Evolutionary conservation across 2,797 vertebrate genomes (phyloP), one percentile per base, ranked within the genome.

Genomic region (Phyllotis vaccarum): DNA sequence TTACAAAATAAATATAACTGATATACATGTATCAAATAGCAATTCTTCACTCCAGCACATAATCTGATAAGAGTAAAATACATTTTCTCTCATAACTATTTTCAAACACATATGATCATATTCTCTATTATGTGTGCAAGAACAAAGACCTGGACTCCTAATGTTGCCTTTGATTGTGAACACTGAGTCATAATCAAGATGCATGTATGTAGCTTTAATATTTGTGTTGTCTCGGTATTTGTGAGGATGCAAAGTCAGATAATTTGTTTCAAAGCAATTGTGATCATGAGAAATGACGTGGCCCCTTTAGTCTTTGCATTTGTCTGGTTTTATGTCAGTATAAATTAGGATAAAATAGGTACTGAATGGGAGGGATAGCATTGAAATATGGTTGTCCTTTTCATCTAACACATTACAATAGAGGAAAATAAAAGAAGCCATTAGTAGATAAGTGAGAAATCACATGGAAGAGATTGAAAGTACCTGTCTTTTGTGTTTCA

Each of bases 341-440:
- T 64, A 89, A 76, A 96, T 89, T 88, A 95, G 58, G 60, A 89
- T 80, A 97, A 96, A 93, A 89, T 62, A 86, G 0, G 14, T 75
- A 66, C 70, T 78, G 31, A 97, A 52, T 52, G 58, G 5, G 46
- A 82, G 58, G 5, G 40, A 82, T 87, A 82, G 52, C 40, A 37
- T 60, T 79, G 78, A 97, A 93, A 94, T 72, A 62, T 0, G 27
- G 37, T 56, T 93, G 31, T 89, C 87, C 78, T 90, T 93, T 87
- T 95, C 70, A 85, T 70, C 81, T 94, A 94, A 94, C 79, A 29
- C 82, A 66, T 56, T 86, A 70, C 75, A 96, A 43, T 17, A 29
- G 54, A 80, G 54, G 93, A 94, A 97, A 98, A 97, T 82, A 89
- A 72, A 93, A 76, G 34, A 93, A 93, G 95, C 83, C 68, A 76